Conservation (phyloP, 2,113 vertebrate genomes). For the Nyctereutes procyonoides region DNA sequence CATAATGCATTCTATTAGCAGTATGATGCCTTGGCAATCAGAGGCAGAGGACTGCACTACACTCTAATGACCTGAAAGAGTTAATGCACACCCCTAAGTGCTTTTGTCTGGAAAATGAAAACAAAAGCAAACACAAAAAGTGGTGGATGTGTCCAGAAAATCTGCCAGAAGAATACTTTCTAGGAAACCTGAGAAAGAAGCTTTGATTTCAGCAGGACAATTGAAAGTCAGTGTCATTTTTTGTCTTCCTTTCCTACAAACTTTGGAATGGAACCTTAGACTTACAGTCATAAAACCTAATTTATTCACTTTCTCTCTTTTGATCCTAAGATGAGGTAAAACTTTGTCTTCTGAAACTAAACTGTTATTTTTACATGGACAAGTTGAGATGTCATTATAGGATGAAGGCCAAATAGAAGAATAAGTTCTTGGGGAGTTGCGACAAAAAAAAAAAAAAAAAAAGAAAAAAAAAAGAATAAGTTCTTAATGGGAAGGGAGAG, state of each 20-base stretch:
- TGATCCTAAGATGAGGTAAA: conserved; percentile 27
- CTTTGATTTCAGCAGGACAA: background rate
- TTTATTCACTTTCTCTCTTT: background rate
- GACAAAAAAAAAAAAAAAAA: too few species aligned
- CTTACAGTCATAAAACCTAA: background rate
- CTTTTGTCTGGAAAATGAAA: background rate
- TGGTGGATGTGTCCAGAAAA: background rate
- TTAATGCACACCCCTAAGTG: background rate
- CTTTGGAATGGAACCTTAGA: background rate
- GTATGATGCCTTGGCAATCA: background rate
- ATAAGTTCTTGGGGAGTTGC: background rate
- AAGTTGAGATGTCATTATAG: conserved; percentile 7
- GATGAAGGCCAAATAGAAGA: background rate
- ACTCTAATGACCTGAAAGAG: background rate
- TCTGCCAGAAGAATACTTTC: background rate
- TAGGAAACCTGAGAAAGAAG: background rate
- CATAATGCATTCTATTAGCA: background rate
- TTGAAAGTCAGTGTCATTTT: background rate
- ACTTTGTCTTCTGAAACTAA: conserved; percentile 46
- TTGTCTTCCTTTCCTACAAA: background rate
- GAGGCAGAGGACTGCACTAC: background rate
- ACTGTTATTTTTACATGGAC: conserved; percentile 4
- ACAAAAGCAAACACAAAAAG: background rate
- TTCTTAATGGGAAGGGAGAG: background rate
- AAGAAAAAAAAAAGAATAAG: too few species aligned